These are phyloP conservation scores for Actenoides lindsayi DNA, from an alignment of 2,113 vertebrate genomes.

Conservation along the genomic window DNA sequence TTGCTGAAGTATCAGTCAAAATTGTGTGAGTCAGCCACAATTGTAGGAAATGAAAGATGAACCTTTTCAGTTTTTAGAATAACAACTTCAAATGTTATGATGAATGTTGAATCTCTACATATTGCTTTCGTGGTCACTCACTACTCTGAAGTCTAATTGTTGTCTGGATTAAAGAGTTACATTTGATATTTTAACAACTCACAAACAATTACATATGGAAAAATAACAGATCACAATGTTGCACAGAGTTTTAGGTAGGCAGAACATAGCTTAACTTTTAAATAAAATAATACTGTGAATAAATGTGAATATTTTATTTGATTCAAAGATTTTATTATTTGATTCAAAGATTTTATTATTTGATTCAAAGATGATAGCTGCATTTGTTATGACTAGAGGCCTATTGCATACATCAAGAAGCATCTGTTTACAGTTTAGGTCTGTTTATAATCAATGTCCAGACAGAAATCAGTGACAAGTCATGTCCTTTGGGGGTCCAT, in stretches of 20 bases:
- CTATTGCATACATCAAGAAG: not conserved
- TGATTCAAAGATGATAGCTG: not conserved
- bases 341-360: not conserved
- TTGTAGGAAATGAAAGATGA: not conserved
- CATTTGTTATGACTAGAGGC: not conserved
- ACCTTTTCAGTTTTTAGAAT: not conserved
- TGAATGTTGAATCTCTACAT: not conserved
- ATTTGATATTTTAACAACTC: not conserved
- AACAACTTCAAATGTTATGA: not conserved
- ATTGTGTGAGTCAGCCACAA: constrained; percentile 27
- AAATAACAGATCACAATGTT: not conserved
- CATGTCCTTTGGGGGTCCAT: not conserved
- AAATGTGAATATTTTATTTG: not conserved
- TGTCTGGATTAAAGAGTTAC: not conserved
- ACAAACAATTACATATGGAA: not conserved
- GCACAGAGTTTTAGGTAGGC: not conserved
- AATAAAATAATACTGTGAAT: not conserved
- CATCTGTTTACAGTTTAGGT: not conserved
- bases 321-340: not conserved
- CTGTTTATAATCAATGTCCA: not conserved
- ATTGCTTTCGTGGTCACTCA: not conserved
- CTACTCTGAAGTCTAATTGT: not conserved
- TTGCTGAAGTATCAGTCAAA: constrained; percentile 36
- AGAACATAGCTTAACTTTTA: not conserved
- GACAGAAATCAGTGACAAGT: not conserved